A percentile compares a stretch with the other conserved stretches of the same genome.
Conservation (phyloP, 2,113 vertebrate species). For the Lontra canadensis region DNA sequence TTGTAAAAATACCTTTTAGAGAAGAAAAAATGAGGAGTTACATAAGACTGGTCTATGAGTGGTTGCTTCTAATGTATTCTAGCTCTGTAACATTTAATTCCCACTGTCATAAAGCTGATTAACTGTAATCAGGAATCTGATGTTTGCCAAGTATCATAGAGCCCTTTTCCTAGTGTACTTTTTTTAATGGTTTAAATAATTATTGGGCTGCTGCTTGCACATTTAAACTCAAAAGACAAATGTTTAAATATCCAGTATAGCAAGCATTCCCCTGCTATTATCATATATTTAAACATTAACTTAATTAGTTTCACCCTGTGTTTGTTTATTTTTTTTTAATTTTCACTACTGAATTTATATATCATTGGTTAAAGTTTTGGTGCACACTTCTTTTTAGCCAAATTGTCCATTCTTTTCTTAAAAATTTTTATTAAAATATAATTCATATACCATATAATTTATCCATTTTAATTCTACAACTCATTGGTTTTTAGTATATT, state of each 20-base stretch:
- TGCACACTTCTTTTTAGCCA: background rate
- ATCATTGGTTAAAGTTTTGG: background rate
- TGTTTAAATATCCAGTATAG: background rate
- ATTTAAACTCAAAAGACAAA: background rate
- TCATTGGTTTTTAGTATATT: background rate
- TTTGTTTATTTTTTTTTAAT: background rate
- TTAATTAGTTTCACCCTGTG: background rate
- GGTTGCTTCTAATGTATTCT: background rate
- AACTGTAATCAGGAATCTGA: background rate
- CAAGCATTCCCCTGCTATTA: background rate
- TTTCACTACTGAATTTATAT: background rate
- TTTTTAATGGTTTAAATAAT: conserved; percentile 9
- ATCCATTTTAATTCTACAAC: background rate
- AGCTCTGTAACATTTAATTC: background rate
- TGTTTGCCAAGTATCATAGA: background rate
- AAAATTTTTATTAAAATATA: background rate
- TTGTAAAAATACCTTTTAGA: background rate
- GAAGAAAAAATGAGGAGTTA: background rate
- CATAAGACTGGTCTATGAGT: background rate
- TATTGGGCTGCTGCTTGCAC: background rate
- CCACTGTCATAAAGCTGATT: background rate
- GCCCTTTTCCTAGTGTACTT: background rate
- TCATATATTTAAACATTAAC: background rate
- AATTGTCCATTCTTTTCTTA: background rate
- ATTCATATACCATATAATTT: background rate